Evolutionary conservation across 2,113 vertebrate genomes (phyloP).

Genomic region (Hippopotamus amphibius): DNA sequence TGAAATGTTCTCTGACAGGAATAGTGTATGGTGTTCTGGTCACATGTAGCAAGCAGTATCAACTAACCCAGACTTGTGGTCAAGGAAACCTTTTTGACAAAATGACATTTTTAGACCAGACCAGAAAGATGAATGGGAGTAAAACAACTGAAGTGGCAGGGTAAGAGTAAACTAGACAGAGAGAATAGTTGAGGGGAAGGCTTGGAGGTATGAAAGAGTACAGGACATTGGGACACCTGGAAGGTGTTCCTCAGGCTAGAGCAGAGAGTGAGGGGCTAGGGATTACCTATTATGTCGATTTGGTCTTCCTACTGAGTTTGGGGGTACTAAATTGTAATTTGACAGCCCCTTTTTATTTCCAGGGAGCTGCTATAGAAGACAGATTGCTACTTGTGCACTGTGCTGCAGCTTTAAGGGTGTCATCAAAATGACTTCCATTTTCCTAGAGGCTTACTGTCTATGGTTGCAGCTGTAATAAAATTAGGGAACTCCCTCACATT

Average conservation of each 20-base stretch:
- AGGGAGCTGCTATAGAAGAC: neutral
- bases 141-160: neutral
- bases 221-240: neutral
- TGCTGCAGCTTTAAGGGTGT: neutral
- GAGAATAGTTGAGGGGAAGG: neutral
- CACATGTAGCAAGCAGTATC: neutral
- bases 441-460: conserved; percentile 7
- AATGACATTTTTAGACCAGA: conserved; percentile 46
- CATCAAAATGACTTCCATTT: neutral
- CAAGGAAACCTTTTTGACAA: neutral
- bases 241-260: neutral
- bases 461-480: neutral
- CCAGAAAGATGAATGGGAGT: conserved; percentile 20
- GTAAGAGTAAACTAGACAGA: conserved; percentile 9
- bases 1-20: neutral
- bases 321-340: neutral
- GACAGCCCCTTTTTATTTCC: neutral
- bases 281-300: neutral
- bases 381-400: conserved; percentile 5
- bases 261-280: conserved; percentile 50
- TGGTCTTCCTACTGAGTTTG: neutral
- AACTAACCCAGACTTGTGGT: neutral
- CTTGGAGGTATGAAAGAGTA: neutral
- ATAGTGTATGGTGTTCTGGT: neutral
- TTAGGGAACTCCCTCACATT: neutral